These are phyloP conservation scores for Henricia sp. DNA, from an alignment of 53 echinoderm and acorn worm species.

Conservation along the genomic window DNA sequence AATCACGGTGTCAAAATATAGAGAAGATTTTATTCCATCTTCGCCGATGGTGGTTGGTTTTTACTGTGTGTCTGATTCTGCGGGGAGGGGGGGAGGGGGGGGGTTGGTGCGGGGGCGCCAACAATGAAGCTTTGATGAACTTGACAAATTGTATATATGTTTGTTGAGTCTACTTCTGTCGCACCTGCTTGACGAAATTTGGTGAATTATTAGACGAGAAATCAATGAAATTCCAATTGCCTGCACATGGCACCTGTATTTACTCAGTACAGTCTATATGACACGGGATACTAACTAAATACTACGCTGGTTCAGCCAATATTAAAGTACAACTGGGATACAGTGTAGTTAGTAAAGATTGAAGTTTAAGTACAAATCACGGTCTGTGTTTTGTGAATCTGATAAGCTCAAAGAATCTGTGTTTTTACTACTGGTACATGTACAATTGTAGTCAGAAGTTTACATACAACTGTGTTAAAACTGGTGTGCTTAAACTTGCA, in stretches of 20 bases:
- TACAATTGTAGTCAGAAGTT: too few relatives aligned
- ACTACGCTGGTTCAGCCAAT: too few relatives aligned
- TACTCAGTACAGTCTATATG: neutral
- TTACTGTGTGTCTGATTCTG: neutral
- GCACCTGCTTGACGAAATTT: conserved; percentile 15
- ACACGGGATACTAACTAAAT: too few relatives aligned
- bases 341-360: too few relatives aligned
- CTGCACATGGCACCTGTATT: neutral
- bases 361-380: too few relatives aligned
- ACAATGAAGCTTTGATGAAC: conserved; percentile 10
- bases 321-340: too few relatives aligned
- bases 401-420: too few relatives aligned
- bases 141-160: conserved; percentile 12
- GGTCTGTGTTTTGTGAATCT: too few relatives aligned
- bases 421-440: too few relatives aligned
- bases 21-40: neutral
- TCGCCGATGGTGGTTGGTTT: neutral
- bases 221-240: conserved; percentile 32
- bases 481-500: too few relatives aligned
- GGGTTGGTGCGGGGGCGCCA: neutral
- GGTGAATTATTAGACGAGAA: conserved; percentile 28
- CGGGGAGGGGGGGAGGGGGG: neutral
- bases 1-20: conserved; percentile 54
- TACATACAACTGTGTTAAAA: too few relatives aligned
- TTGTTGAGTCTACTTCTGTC: conserved; percentile 36